phyloP scores from a whole-genome alignment of 2,888 invertebrate species.

The Epistrophe eligans region DNA sequence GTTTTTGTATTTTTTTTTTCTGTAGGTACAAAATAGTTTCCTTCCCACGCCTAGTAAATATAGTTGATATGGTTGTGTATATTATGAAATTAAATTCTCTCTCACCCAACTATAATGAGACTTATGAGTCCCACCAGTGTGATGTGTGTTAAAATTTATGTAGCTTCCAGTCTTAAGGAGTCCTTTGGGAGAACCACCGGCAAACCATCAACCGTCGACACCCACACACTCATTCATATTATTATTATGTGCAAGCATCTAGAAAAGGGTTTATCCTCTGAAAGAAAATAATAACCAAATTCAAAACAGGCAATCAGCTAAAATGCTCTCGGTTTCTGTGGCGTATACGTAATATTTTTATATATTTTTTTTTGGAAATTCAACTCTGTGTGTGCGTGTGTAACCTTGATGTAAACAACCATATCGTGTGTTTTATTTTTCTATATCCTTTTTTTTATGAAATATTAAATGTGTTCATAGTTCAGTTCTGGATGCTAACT shows the following conservation, averaged over 20 bases:
- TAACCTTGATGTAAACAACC: conserved; percentile 36
- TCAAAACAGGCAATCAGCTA: conserved; percentile 65
- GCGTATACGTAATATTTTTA: conserved; percentile 59
- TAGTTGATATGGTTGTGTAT: neutral
- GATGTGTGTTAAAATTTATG: conserved; percentile 47
- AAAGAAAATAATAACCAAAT: conserved; percentile 17
- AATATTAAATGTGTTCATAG: conserved; percentile 24
- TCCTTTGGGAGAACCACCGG: conserved; percentile 47
- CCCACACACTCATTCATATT: neutral
- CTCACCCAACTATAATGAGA: conserved; percentile 12
- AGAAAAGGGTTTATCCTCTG: conserved; percentile 33
- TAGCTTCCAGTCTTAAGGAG: conserved; percentile 46
- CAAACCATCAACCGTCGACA: conserved; percentile 34
- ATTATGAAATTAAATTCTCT: conserved; percentile 48
- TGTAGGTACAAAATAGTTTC: neutral
- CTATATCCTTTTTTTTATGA: conserved; percentile 8
- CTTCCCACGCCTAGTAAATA: neutral
- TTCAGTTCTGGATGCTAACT: neutral
- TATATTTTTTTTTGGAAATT: neutral
- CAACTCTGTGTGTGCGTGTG: conserved; percentile 3
- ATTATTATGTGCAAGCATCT: conserved; percentile 7
- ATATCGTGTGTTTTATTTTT: conserved; percentile 37
- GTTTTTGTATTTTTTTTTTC: neutral
- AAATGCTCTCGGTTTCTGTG: conserved; percentile 39
- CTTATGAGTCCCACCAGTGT: conserved; percentile 49